Percentiles rank a stretch among this genome's conserved stretches.
Conservation (phyloP, 92 coral and sea anemone species). For the Muricea muricata region DNA sequence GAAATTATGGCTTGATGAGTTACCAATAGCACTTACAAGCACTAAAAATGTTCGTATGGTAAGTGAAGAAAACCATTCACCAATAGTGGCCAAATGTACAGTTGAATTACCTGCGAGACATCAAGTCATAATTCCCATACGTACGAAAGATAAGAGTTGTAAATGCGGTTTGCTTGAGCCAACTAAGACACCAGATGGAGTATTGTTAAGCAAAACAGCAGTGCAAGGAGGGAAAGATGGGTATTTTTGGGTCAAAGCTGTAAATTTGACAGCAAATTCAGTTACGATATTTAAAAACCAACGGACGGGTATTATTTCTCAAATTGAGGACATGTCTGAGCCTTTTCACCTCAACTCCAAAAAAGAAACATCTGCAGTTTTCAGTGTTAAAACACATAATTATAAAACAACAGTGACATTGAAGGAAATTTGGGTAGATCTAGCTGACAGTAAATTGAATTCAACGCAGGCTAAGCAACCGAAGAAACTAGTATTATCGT, state of each 20-base stretch:
- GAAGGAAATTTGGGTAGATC: too few species aligned
- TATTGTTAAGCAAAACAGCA: constrained; percentile 59
- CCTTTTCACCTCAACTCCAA: constrained; percentile 9
- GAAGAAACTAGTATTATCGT: too few species aligned
- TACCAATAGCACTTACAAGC: too few species aligned
- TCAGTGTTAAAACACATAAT: background rate
- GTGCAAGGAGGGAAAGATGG: constrained; percentile 62
- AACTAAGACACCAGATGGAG: constrained; percentile 54
- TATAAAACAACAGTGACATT: too few species aligned
- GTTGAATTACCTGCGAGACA: constrained; percentile 57
- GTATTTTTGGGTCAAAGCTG: constrained; percentile 66
- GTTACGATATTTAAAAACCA: constrained; percentile 59
- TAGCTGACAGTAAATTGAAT: too few species aligned
- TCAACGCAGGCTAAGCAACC: too few species aligned
- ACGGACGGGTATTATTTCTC: too few species aligned
- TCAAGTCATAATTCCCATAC: constrained; percentile 64
- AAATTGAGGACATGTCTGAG: too few species aligned
- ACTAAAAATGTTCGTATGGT: constrained; percentile 48
- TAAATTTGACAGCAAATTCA: constrained; percentile 59
- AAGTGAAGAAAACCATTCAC: constrained; percentile 40
- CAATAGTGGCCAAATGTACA: constrained; percentile 63
- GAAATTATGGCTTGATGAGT: too few species aligned
- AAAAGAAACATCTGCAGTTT: background rate
- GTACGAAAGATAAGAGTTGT: constrained; percentile 49
- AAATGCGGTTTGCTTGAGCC: constrained; percentile 57